These are phyloP conservation scores for Pachymerium ferrugineum DNA, from an alignment of 2,888 invertebrate genomes.

Conservation along the genomic window DNA sequence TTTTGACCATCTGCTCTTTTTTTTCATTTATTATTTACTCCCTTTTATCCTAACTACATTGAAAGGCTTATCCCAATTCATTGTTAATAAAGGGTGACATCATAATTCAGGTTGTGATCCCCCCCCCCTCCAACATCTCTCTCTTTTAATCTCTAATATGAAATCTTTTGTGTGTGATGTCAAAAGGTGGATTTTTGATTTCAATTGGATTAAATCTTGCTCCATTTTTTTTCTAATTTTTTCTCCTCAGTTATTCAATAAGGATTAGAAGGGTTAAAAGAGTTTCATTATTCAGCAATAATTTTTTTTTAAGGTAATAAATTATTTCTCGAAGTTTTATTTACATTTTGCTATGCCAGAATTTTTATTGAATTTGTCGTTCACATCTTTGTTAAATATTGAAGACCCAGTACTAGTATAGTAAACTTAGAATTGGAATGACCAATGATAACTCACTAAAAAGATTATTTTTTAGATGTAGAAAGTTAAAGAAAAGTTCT, in stretches of 20 bases:
- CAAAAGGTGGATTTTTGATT: slow-evolving; percentile 10
- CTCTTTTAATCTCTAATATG: slow-evolving; percentile 6
- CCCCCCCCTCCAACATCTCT: background rate
- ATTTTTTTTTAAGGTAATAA: too few relatives aligned
- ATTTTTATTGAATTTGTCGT: too few relatives aligned
- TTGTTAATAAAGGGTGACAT: slow-evolving; percentile 15
- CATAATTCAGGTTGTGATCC: background rate
- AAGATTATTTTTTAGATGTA: too few relatives aligned
- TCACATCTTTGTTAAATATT: too few relatives aligned
- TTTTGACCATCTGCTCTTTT: slow-evolving; percentile 18
- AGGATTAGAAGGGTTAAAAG: background rate
- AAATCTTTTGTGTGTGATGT: background rate
- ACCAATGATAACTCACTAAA: too few relatives aligned
- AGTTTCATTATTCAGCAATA: too few relatives aligned
- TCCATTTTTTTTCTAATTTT: background rate
- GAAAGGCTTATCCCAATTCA: background rate
- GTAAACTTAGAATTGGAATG: too few relatives aligned
- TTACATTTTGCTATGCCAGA: too few relatives aligned
- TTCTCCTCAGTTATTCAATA: background rate
- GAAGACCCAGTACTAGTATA: too few relatives aligned
- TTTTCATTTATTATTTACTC: slow-evolving; percentile 8
- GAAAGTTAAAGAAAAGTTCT: background rate
- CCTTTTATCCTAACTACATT: background rate
- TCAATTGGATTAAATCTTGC: slow-evolving; percentile 14
- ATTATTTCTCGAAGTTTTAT: too few relatives aligned